Base-by-base conservation (phyloP, 2,888 invertebrate species). In the Metopia argyrocephala region DNA sequence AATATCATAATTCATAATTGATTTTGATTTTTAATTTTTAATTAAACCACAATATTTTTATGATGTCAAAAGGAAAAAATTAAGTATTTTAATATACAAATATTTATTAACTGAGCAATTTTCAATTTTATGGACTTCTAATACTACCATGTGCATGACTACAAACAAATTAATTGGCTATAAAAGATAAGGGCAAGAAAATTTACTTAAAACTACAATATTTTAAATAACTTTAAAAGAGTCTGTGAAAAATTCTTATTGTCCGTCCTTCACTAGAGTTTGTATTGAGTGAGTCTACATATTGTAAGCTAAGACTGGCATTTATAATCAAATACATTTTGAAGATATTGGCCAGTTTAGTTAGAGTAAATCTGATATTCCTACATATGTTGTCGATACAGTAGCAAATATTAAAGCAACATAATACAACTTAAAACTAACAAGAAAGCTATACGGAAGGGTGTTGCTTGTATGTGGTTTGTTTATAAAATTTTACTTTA, bases 11-110 rank as follows among this genome's bases (percentile, higher is more conserved):
- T 20, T 15, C 18, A 45, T 45, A 70, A 65, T 65, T 70, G 12
- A 71, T 61, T 78, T 65, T 65, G 54, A 59, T 54, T 45, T 28
- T 66, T 4, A 59, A 38, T 38, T 38, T 46, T 59, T 50, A 52
- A 45, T 28, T 65, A 59, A 65, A 25, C 69, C 64, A 59, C 64
- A 61, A 61, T 23, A 61, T 62, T 48, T 21, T 70, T 59, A 64
- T 48, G 0, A 21, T 6, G 5, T 46, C 5, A 38, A 21, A 28
- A 7, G 5, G 1, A 46, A 27, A 5, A 48, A 62, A 46, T 0
- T 5, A 66, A 65, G 21, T 12, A 12, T 3, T 65, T 27, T 20
- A 27, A 0, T 25, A 64, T 38, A 15, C 38, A 38, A 38, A 38
- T 38, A 20, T 38, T 38, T 38, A 9, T 48, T 20, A 20, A 1